These are phyloP conservation scores for Phenganax subtilis DNA, from an alignment of 92 coral and sea anemone genomes.

Conservation along the genomic window DNA sequence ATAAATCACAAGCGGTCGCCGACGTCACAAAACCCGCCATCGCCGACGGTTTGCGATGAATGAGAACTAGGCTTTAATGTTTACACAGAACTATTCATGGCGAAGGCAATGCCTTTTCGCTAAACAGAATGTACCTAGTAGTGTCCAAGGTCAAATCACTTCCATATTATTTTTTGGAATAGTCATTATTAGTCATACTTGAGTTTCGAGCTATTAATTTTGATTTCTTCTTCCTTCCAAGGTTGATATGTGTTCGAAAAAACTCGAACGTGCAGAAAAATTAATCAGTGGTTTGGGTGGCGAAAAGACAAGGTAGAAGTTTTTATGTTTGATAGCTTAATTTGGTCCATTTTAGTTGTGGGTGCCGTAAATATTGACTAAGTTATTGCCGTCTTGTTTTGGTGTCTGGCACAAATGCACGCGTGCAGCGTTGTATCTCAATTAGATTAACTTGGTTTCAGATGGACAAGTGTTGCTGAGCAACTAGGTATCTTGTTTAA, in stretches of 20 bases:
- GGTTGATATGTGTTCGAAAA: slow-evolving; percentile 96
- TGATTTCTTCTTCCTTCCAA: slow-evolving; percentile 24
- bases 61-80: too few relatives aligned
- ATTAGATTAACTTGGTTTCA: slow-evolving; percentile 17
- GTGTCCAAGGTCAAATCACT: too few relatives aligned
- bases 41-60: too few relatives aligned
- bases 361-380: background rate
- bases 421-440: background rate
- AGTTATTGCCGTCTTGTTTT: background rate
- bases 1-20: too few relatives aligned
- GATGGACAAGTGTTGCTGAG: slow-evolving; percentile 96
- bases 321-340: too few relatives aligned
- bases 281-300: slow-evolving; percentile 96
- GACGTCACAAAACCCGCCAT: too few relatives aligned
- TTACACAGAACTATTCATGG: too few relatives aligned
- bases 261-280: slow-evolving; percentile 95
- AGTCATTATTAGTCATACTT: too few relatives aligned
- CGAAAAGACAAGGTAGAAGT: slow-evolving; percentile 70
- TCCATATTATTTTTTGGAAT: too few relatives aligned
- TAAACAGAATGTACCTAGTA: too few relatives aligned
- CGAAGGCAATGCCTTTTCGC: too few relatives aligned
- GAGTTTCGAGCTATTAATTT: background rate
- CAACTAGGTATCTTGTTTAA: slow-evolving; percentile 76
- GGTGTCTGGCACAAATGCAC: background rate
- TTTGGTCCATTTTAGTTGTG: background rate